A percentile compares a stretch with the other conserved stretches of the same genome.
Evolutionary conservation across 2,797 vertebrate genomes (phyloP).

Genomic region (Odontamblyopus rebecca): DNA sequence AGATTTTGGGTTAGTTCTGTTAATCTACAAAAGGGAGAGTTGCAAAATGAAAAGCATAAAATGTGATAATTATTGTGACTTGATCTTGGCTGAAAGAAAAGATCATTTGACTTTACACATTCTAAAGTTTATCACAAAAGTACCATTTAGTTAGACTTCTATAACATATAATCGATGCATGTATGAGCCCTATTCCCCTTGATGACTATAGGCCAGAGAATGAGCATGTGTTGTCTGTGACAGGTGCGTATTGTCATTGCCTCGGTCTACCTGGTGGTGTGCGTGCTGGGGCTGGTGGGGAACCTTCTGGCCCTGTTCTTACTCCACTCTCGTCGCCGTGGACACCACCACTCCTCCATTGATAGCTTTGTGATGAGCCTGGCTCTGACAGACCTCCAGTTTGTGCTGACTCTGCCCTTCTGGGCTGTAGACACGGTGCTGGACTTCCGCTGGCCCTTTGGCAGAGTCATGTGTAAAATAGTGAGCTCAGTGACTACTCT

Average conservation of each 20-base stretch:
- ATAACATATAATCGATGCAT: neutral
- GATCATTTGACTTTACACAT: neutral
- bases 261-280: conserved; percentile 78
- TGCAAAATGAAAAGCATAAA: neutral
- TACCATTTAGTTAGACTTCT: neutral
- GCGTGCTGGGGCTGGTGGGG: conserved; percentile 78
- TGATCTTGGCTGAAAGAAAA: neutral
- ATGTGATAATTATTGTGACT: neutral
- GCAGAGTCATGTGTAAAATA: conserved; percentile 77
- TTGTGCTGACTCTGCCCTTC: conserved; percentile 79
- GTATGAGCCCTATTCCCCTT: neutral
- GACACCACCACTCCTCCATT: conserved; percentile 69
- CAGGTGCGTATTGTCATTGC: conserved; percentile 76
- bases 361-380: conserved; percentile 78
- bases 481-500: conserved; percentile 79
- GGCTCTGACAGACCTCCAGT: conserved; percentile 77
- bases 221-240: conserved; percentile 8
- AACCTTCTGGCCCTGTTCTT: conserved; percentile 80
- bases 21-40: neutral
- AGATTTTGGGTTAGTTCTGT: neutral
- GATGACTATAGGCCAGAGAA: neutral
- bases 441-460: conserved; percentile 82
- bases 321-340: conserved; percentile 68
- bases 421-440: conserved; percentile 75
- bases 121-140: neutral